These are phyloP conservation scores for Oncorhynchus nerka DNA, from an alignment of 2,113 vertebrate genomes.

Conservation along the genomic window DNA sequence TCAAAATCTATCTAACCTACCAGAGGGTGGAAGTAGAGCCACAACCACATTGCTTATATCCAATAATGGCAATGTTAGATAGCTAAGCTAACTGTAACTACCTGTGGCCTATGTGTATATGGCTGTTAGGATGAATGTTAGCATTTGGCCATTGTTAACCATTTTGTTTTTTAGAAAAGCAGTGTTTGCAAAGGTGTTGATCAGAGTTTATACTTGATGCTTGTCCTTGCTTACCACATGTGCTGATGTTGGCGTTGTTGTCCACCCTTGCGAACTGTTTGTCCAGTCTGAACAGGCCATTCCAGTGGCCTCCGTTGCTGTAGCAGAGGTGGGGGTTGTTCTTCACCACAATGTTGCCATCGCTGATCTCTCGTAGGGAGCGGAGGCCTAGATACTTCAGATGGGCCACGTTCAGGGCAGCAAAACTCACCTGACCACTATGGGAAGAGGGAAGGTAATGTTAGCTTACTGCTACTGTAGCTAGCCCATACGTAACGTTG, in stretches of 20 bases:
- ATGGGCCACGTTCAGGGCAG: conserved; percentile 64
- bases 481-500: too few relatives aligned
- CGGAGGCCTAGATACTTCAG: conserved; percentile 80
- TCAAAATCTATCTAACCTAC: too few relatives aligned
- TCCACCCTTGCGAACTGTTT: conserved; percentile 17
- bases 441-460: neutral
- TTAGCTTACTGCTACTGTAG: too few relatives aligned
- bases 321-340: conserved; percentile 82
- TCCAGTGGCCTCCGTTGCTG: conserved; percentile 73
- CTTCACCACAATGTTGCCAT: conserved; percentile 79
- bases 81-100: neutral
- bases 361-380: conserved; percentile 88
- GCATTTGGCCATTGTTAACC: too few relatives aligned
- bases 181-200: neutral
- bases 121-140: too few relatives aligned
- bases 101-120: neutral
- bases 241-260: neutral
- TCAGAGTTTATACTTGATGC: neutral
- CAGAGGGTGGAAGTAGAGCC: too few relatives aligned
- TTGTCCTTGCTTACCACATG: conserved; percentile 50
- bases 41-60: too few relatives aligned
- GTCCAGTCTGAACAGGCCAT: conserved; percentile 68
- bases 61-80: neutral
- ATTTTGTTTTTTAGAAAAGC: neutral
- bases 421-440: conserved; percentile 80